phyloP scores from a whole-genome alignment of 1,140 invertebrate species.

The Drosophila oshimai region DNA sequence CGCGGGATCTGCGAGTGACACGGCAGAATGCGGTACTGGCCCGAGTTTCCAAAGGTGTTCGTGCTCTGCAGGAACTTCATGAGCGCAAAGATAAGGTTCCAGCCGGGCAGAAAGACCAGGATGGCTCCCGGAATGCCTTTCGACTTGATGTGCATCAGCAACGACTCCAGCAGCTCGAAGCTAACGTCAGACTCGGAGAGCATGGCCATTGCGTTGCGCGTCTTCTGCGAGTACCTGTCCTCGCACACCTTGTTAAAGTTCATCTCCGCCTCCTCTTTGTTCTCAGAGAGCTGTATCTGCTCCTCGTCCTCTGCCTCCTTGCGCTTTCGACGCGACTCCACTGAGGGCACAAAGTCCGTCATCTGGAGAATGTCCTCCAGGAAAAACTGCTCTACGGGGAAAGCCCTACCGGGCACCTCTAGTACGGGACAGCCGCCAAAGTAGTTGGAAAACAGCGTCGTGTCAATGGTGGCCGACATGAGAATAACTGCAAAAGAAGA shows the following conservation, averaged over 20 bases:
- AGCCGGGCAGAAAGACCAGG: conserved; percentile 95
- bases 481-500: conserved; percentile 87
- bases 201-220: conserved; percentile 88
- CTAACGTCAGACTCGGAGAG: conserved; percentile 93
- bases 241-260: conserved; percentile 89
- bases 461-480: conserved; percentile 99
- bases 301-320: conserved; percentile 87
- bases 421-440: conserved; percentile 93
- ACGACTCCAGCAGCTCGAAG: conserved; percentile 94
- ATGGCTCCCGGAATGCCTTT: conserved; percentile 92
- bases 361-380: conserved; percentile 94
- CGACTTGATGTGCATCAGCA: conserved; percentile 90
- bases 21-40: conserved; percentile 89
- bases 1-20: conserved; percentile 95
- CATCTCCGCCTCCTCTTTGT: conserved; percentile 87
- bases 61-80: conserved; percentile 92
- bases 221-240: conserved; percentile 85
- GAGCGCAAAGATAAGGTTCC: conserved; percentile 96
- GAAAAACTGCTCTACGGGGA: conserved; percentile 93
- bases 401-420: conserved; percentile 90
- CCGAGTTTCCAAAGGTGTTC: conserved; percentile 86
- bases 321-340: conserved; percentile 88
- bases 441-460: conserved; percentile 94
- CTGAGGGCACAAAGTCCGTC: conserved; percentile 90
- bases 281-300: conserved; percentile 78